Percentiles rank a stretch among this genome's conserved stretches.
Evolutionary conservation across 2,113 vertebrate species (phyloP).

Genomic region (Herpetotheres cachinnans): DNA sequence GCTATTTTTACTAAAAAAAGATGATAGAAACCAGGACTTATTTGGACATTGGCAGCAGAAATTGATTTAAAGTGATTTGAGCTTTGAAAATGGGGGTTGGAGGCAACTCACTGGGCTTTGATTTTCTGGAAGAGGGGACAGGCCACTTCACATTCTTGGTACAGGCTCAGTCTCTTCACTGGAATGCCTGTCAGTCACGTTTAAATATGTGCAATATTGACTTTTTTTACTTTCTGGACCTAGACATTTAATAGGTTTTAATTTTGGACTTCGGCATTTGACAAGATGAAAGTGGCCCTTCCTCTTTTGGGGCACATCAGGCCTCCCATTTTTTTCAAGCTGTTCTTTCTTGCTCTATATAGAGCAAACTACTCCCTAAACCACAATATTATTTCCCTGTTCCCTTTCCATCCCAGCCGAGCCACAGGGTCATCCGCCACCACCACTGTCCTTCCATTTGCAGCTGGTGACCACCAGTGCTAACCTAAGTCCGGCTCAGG

Average conservation of each 20-base stretch:
- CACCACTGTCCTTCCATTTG: not conserved
- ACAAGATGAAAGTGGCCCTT: not conserved
- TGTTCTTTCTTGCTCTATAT: not conserved
- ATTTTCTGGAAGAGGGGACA: slow-evolving; percentile 19
- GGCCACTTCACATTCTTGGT: not conserved
- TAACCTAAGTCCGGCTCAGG: not conserved
- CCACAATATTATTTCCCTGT: not conserved
- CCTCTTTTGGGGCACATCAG: not conserved
- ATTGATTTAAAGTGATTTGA: slow-evolving; percentile 18
- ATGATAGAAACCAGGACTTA: slow-evolving; percentile 3
- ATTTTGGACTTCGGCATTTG: not conserved
- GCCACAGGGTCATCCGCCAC: not conserved
- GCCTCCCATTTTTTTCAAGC: not conserved
- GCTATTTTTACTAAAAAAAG: slow-evolving; percentile 55
- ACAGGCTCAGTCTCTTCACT: not conserved
- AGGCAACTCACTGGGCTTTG: not conserved
- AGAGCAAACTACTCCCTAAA: not conserved
- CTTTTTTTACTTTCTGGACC: not conserved
- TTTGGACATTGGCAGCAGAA: slow-evolving; percentile 53
- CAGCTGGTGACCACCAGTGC: not conserved
- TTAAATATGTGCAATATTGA: not conserved
- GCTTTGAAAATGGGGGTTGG: slow-evolving; percentile 7
- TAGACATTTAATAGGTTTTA: not conserved
- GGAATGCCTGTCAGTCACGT: not conserved
- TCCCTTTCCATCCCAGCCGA: not conserved